These are phyloP conservation scores for Bovichtus variegatus DNA, from an alignment of 2,797 vertebrate species.

Conservation along the genomic window DNA sequence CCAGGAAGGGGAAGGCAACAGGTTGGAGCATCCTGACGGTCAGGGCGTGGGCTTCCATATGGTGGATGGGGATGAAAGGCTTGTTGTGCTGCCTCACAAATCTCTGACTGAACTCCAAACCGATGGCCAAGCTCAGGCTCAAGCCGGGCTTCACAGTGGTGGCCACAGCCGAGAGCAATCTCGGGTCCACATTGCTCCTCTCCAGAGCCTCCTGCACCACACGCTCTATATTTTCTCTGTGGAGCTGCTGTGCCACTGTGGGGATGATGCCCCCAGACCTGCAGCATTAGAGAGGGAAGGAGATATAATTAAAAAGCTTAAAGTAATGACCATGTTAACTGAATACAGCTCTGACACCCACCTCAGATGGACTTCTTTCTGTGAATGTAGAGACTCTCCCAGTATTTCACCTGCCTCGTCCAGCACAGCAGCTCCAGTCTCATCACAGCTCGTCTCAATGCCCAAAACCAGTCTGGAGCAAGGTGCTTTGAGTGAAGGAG, in stretches of 20 bases:
- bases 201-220: constrained; percentile 90
- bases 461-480: constrained; percentile 88
- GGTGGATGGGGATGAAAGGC: constrained; percentile 96
- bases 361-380: constrained; percentile 92
- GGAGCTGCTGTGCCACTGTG: constrained; percentile 92
- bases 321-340: not conserved
- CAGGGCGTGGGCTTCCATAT: constrained; percentile 98
- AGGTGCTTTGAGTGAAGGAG: not conserved
- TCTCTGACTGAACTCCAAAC: constrained; percentile 88
- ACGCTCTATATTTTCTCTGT: constrained; percentile 89
- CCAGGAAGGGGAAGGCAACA: constrained; percentile 93
- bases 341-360: constrained; percentile 71
- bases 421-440: constrained; percentile 95
- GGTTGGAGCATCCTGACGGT: constrained; percentile 89
- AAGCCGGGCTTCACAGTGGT: constrained; percentile 95
- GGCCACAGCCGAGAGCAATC: constrained; percentile 90
- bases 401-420: constrained; percentile 89
- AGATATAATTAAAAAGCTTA: not conserved
- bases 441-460: constrained; percentile 97
- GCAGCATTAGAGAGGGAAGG: constrained; percentile 7
- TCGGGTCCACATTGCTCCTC: constrained; percentile 80
- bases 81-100: constrained; percentile 87
- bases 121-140: constrained; percentile 90
- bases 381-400: constrained; percentile 92
- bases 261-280: constrained; percentile 96